phyloP scores from a whole-genome alignment of 2,797 vertebrate species.

The Ibycter americanus region DNA sequence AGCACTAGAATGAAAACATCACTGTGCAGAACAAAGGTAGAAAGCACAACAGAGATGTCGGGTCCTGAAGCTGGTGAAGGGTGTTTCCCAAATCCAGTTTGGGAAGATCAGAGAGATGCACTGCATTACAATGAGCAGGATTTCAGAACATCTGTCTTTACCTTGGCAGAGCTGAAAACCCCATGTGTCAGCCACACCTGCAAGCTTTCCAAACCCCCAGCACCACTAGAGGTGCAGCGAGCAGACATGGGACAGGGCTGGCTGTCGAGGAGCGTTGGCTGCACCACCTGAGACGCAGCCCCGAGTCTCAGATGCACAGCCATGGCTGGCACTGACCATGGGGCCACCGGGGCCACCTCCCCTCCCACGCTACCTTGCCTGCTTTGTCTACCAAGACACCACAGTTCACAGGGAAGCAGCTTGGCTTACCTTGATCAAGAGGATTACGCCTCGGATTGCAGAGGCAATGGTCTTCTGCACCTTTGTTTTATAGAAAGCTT shows the following conservation, averaged over 20 bases:
- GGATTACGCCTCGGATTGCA: too few relatives aligned
- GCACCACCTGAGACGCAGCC: too few relatives aligned
- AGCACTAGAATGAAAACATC: neutral
- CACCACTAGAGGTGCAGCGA: neutral
- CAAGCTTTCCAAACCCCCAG: neutral
- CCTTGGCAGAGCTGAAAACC: too few relatives aligned
- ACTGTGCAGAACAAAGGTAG: neutral
- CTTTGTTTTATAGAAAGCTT: neutral
- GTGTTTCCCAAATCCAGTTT: neutral
- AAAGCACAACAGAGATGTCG: rapidly evolving
- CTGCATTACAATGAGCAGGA: neutral
- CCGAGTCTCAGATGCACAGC: rapidly evolving
- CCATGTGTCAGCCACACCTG: neutral
- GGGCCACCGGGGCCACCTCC: neutral
- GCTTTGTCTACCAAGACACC: too few relatives aligned
- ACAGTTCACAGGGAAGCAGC: neutral
- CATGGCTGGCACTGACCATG: rapidly evolving
- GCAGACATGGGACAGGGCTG: rapidly evolving
- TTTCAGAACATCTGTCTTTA: neutral
- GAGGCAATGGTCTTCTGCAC: neutral
- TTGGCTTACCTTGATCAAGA: rapidly evolving
- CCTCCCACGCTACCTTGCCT: rapidly evolving
- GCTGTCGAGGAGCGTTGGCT: rapidly evolving
- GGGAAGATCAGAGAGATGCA: rapidly evolving
- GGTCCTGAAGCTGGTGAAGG: neutral